These are phyloP conservation scores for Byasa hedistus DNA, from an alignment of 2,888 invertebrate genomes.

Conservation along the genomic window DNA sequence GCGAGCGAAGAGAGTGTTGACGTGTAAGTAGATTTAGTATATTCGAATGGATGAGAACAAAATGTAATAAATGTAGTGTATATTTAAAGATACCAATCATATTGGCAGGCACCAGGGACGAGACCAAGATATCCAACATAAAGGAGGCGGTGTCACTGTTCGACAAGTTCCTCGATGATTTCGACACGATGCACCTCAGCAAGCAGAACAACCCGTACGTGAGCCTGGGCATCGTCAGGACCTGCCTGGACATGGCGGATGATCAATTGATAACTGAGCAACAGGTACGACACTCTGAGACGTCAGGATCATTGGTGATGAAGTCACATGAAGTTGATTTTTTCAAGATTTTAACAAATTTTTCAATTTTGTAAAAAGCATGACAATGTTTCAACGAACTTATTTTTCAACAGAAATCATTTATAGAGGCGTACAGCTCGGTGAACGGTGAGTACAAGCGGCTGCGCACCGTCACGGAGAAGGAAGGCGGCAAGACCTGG, in stretches of 20 bases:
- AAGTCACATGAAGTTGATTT: too few species aligned
- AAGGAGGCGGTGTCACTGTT: conserved; percentile 85
- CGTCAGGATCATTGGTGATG: too few species aligned
- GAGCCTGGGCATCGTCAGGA: conserved; percentile 79
- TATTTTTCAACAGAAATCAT: conserved; percentile 63
- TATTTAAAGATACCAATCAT: background rate
- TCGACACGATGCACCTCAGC: conserved; percentile 83
- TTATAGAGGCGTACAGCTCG: conserved; percentile 82
- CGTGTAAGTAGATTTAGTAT: conserved; percentile 69
- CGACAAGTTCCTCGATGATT: conserved; percentile 87
- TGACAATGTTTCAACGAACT: background rate
- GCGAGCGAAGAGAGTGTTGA: conserved; percentile 85
- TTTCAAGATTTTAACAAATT: too few species aligned
- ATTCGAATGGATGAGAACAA: background rate
- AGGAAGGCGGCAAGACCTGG: conserved; percentile 82
- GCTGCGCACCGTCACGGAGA: conserved; percentile 82
- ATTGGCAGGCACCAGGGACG: conserved; percentile 84
- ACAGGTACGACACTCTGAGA: conserved; percentile 48
- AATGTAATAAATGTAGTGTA: too few species aligned
- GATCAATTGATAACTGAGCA: conserved; percentile 64
- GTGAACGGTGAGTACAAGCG: conserved; percentile 87
- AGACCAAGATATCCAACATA: conserved; percentile 86
- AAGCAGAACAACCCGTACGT: conserved; percentile 86
- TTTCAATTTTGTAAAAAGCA: too few species aligned
- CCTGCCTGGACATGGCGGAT: conserved; percentile 76